These are phyloP conservation scores for Chrysomallon squamiferum DNA, from an alignment of 1,140 invertebrate species.

Conservation along the genomic window DNA sequence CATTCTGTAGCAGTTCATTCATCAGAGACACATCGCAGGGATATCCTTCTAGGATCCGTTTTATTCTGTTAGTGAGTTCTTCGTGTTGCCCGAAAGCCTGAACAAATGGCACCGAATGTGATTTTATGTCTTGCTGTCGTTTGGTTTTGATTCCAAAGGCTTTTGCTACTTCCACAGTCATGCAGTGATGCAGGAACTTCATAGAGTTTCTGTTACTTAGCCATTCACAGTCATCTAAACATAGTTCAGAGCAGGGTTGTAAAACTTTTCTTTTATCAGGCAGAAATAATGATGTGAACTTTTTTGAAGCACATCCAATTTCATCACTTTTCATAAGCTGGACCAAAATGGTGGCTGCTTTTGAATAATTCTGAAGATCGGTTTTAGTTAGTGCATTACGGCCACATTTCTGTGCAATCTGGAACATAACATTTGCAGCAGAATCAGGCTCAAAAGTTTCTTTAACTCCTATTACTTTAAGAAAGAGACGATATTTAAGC, in stretches of 20 bases:
- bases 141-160: slow-evolving; percentile 35
- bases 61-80: slow-evolving; percentile 45
- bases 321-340: too few relatives aligned
- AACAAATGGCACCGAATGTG: slow-evolving; percentile 2
- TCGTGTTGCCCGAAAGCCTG: slow-evolving; percentile 53
- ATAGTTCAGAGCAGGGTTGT: slow-evolving; percentile 23
- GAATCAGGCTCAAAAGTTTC: not conserved
- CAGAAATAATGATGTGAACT: too few relatives aligned
- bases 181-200: slow-evolving; percentile 26
- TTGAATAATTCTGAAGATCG: too few relatives aligned
- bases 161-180: slow-evolving; percentile 22
- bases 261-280: too few relatives aligned
- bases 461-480: slow-evolving; percentile 1
- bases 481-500: not conserved
- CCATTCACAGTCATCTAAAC: slow-evolving; percentile 29
- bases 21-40: slow-evolving; percentile 44
- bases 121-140: slow-evolving; percentile 15
- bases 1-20: slow-evolving; percentile 64
- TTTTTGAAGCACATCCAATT: too few relatives aligned
- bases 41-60: slow-evolving; percentile 48
- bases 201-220: slow-evolving; percentile 11
- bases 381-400: too few relatives aligned
- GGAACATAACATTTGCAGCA: too few relatives aligned
- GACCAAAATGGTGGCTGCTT: too few relatives aligned
- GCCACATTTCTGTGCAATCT: too few relatives aligned